phyloP scores from a whole-genome alignment of 2,113 vertebrate species.

The Mixornis gularis region DNA sequence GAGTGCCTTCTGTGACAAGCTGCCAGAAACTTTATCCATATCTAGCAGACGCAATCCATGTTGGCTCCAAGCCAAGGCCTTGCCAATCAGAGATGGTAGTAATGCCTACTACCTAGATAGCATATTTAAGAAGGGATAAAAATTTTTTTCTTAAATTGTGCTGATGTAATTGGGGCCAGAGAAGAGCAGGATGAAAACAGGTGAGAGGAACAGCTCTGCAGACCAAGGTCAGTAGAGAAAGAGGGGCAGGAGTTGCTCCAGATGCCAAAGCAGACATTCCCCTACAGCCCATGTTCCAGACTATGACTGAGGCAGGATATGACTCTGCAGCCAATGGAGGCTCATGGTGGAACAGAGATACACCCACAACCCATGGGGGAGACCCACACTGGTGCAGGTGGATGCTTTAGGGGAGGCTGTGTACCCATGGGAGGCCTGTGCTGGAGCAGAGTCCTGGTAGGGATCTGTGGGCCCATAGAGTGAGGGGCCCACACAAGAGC shows the following conservation, averaged over 20 bases:
- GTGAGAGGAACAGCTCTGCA: background rate
- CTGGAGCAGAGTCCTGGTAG: background rate
- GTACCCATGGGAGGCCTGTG: background rate
- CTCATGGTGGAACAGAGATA: too few species aligned
- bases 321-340: background rate
- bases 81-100: background rate
- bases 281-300: rapidly evolving
- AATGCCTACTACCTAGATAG: too few species aligned
- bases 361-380: rapidly evolving
- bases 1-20: background rate
- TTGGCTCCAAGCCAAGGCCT: too few species aligned
- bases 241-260: background rate
- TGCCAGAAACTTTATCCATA: rapidly evolving
- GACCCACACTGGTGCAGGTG: rapidly evolving
- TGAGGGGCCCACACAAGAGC: rapidly evolving
- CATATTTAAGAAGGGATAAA: background rate
- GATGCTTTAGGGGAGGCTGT: background rate
- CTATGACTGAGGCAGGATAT: background rate
- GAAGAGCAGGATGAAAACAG: background rate
- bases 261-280: background rate
- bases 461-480: too few species aligned
- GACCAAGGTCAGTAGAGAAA: background rate
- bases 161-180: rapidly evolving
- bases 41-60: background rate
- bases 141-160: too few species aligned